phyloP scores from a whole-genome alignment of 1,140 invertebrate species.

The Campoletis sonorensis region DNA sequence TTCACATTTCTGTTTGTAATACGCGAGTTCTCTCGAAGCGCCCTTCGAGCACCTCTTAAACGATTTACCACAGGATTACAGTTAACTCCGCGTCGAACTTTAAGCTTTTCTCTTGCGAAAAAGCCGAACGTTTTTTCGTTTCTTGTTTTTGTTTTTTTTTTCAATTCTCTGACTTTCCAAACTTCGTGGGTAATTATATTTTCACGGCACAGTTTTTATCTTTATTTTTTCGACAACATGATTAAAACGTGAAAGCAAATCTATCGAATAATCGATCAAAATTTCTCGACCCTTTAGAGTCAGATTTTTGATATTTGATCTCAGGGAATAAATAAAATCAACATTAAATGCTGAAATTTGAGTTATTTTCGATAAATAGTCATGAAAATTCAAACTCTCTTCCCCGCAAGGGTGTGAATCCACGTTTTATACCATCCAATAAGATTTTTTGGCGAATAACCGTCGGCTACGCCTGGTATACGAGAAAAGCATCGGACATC shows the following conservation, averaged over 20 bases:
- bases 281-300: background rate
- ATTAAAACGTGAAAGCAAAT: background rate
- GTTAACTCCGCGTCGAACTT: constrained; percentile 12
- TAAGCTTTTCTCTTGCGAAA: background rate
- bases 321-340: too few relatives aligned
- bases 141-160: background rate
- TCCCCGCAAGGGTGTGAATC: background rate
- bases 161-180: background rate
- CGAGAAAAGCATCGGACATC: constrained; percentile 30
- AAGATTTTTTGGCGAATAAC: background rate
- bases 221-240: background rate
- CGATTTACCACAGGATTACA: constrained; percentile 42
- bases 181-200: constrained; percentile 9
- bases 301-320: too few relatives aligned
- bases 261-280: background rate
- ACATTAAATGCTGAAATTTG: too few relatives aligned
- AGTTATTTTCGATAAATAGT: too few relatives aligned
- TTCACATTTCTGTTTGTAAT: constrained; percentile 38
- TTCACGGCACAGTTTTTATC: background rate
- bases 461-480: background rate
- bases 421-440: background rate
- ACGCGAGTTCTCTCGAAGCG: background rate
- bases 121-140: background rate
- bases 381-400: background rate
- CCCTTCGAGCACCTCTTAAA: constrained; percentile 18